Conservation (phyloP, 1,140 invertebrate species). For the Apis mellifera region DNA sequence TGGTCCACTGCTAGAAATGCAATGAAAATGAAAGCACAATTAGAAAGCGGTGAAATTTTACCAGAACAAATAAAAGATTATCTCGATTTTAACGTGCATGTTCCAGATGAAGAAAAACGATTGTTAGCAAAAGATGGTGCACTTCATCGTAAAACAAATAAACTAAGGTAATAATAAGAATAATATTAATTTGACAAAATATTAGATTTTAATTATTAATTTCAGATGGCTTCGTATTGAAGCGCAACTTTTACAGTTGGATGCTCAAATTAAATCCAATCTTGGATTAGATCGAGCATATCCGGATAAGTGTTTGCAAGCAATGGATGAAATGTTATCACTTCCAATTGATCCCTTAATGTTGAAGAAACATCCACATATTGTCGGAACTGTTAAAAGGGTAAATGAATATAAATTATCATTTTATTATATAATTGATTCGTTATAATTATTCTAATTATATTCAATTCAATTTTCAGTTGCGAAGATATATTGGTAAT, state of each 20-base stretch:
- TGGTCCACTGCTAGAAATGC: slow-evolving; percentile 83
- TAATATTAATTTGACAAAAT: slow-evolving; percentile 1
- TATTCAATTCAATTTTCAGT: slow-evolving; percentile 68
- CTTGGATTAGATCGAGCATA: slow-evolving; percentile 85
- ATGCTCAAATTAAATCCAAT: slow-evolving; percentile 88
- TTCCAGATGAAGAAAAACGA: slow-evolving; percentile 82
- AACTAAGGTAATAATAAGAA: slow-evolving; percentile 67
- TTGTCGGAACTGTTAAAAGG: slow-evolving; percentile 89
- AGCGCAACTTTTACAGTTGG: slow-evolving; percentile 87
- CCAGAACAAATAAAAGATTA: slow-evolving; percentile 83
- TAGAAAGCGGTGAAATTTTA: slow-evolving; percentile 84
- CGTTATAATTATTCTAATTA: slow-evolving; percentile 21
- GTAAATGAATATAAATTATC: slow-evolving; percentile 54
- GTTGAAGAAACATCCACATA: slow-evolving; percentile 92
- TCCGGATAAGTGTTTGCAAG: slow-evolving; percentile 83
- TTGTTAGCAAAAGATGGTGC: slow-evolving; percentile 72
- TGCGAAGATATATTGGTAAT: slow-evolving; percentile 89
- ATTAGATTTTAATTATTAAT: slow-evolving; percentile 49
- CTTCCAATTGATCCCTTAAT: slow-evolving; percentile 88
- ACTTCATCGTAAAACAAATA: slow-evolving; percentile 71
- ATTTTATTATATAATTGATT: neutral
- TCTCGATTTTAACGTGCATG: slow-evolving; percentile 82
- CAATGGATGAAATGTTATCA: slow-evolving; percentile 84
- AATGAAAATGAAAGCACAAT: slow-evolving; percentile 82
- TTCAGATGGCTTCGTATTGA: slow-evolving; percentile 85